These are phyloP conservation scores for Silurus meridionalis DNA, from an alignment of 2,113 vertebrate genomes.

Conservation along the genomic window DNA sequence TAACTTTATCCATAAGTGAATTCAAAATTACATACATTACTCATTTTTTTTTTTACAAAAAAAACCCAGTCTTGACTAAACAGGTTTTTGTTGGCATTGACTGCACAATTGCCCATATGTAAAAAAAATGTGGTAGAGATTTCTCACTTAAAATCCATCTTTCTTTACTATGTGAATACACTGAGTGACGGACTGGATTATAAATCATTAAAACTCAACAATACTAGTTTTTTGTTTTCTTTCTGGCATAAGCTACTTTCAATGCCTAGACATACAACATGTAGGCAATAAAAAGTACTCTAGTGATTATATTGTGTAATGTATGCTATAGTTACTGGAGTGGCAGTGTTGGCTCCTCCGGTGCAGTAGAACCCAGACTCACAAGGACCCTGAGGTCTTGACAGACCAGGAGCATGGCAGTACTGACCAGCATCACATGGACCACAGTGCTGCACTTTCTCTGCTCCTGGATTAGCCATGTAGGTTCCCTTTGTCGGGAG, in stretches of 20 bases:
- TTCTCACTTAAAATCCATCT: neutral
- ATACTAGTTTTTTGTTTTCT: neutral
- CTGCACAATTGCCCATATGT: neutral
- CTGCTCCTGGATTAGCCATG: slow-evolving; percentile 64
- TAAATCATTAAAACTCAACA: neutral
- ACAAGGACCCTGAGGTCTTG: slow-evolving; percentile 77
- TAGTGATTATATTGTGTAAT: neutral
- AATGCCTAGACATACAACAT: neutral
- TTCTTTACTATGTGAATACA: neutral
- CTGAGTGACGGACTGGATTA: neutral
- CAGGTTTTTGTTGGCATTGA: neutral
- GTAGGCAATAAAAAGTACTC: neutral
- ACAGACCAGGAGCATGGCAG: slow-evolving; percentile 77
- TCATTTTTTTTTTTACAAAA: neutral
- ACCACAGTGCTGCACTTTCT: slow-evolving; percentile 70
- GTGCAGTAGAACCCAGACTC: slow-evolving; percentile 76
- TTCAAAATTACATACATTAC: neutral
- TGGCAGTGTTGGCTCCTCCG: slow-evolving; percentile 70
- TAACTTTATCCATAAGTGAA: neutral
- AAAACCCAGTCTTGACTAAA: neutral
- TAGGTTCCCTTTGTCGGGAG: slow-evolving; percentile 74
- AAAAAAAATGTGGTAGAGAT: neutral
- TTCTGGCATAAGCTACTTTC: neutral
- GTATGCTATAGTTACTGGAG: slow-evolving; percentile 72
- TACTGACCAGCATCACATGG: slow-evolving; percentile 79